phyloP scores from a whole-genome alignment of 1,140 invertebrate species.

The Oreohelix idahoensis region DNA sequence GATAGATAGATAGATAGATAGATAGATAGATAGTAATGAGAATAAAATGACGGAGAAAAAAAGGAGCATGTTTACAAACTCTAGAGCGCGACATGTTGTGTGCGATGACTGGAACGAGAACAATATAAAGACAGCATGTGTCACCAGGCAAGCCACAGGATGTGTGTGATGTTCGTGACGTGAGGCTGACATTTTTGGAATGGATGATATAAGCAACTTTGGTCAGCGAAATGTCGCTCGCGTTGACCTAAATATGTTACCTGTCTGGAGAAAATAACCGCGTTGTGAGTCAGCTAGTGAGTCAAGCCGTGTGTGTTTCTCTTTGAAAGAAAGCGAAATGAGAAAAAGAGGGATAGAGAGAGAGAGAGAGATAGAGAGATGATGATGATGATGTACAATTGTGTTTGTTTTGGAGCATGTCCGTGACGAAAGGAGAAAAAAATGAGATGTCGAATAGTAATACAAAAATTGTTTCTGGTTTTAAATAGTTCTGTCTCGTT shows the following conservation, averaged over 20 bases:
- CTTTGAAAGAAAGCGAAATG: no score
- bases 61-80: background rate
- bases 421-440: no score
- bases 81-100: background rate
- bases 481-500: no score
- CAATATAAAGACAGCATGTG: background rate
- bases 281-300: background rate
- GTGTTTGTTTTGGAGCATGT: no score
- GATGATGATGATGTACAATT: no score
- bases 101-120: background rate
- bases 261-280: background rate
- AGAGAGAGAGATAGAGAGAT: no score
- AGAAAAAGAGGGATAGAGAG: no score
- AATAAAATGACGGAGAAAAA: background rate
- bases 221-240: background rate
- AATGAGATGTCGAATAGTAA: no score
- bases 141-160: background rate
- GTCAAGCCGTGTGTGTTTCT: background rate
- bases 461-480: no score
- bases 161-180: background rate
- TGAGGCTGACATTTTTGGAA: background rate
- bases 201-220: background rate
- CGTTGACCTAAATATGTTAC: background rate
- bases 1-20: background rate
- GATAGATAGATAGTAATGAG: background rate